phyloP scores from a whole-genome alignment of 2,797 vertebrate species.

The Phalanger gymnotis region DNA sequence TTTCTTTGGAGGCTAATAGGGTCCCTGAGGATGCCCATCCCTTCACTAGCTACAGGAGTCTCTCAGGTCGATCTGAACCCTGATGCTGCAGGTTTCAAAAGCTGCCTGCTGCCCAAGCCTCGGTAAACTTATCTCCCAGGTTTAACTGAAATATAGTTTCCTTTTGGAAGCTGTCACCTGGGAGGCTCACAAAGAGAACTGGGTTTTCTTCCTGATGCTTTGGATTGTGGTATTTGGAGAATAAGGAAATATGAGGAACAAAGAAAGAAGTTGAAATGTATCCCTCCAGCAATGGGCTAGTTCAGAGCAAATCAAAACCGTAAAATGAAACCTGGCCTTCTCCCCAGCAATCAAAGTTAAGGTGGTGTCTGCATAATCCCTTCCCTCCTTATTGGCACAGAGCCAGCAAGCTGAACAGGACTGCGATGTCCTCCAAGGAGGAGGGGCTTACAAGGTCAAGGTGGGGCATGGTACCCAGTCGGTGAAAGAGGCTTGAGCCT shows the following conservation, averaged over 20 bases:
- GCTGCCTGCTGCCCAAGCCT: constrained; percentile 79
- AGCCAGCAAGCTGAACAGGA: constrained; percentile 84
- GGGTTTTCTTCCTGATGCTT: constrained; percentile 78
- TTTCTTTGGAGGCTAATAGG: background rate
- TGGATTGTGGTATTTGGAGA: constrained; percentile 80
- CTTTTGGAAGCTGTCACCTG: constrained; percentile 85
- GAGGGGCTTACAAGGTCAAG: constrained; percentile 48
- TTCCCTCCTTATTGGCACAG: constrained; percentile 78
- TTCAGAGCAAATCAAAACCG: constrained; percentile 83
- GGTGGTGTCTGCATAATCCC: constrained; percentile 61
- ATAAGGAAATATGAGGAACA: constrained; percentile 86
- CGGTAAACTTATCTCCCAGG: constrained; percentile 84
- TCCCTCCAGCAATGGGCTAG: constrained; percentile 83
- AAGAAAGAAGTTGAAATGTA: constrained; percentile 85
- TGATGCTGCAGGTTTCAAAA: constrained; percentile 81
- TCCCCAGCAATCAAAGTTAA: constrained; percentile 86
- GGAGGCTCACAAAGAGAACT: constrained; percentile 82
- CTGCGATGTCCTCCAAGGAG: constrained; percentile 62
- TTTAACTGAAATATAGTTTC: constrained; percentile 86
- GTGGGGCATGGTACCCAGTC: constrained; percentile 56
- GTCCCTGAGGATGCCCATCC: constrained; percentile 42
- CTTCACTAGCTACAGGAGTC: constrained; percentile 61
- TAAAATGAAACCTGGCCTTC: constrained; percentile 86
- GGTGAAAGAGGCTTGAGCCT: constrained; percentile 13
- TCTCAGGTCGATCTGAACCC: constrained; percentile 73